Evolutionary conservation across 2,888 invertebrate genomes (phyloP).

Genomic region (Mamestra brassicae): DNA sequence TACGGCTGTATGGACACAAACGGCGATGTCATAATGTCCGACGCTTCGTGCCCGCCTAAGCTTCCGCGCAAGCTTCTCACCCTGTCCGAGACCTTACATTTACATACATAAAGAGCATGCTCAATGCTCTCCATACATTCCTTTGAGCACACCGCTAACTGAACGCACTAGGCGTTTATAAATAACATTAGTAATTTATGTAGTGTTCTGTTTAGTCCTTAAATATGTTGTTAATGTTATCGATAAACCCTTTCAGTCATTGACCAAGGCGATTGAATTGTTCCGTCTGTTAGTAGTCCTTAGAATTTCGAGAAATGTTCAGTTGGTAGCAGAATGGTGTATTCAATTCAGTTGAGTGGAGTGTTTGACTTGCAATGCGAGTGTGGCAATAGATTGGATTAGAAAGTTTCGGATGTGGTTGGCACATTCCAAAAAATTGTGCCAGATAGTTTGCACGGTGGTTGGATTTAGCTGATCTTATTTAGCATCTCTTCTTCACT

Average conservation of each 20-base stretch:
- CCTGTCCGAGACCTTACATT: constrained; percentile 35
- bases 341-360: constrained; percentile 20
- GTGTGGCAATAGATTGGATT: constrained; percentile 28
- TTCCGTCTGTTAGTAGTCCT: constrained; percentile 6
- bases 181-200: constrained; percentile 54
- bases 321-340: constrained; percentile 13
- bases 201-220: constrained; percentile 46
- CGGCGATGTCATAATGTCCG: too few species aligned
- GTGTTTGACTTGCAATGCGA: constrained; percentile 29
- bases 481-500: neutral
- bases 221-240: constrained; percentile 34
- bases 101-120: constrained; percentile 51
- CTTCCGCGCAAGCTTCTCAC: neutral
- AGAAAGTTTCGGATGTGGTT: constrained; percentile 42
- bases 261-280: constrained; percentile 28
- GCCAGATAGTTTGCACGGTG: neutral
- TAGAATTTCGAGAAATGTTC: constrained; percentile 9
- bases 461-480: neutral
- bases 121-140: constrained; percentile 50
- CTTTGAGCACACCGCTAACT: constrained; percentile 73
- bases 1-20: neutral
- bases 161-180: constrained; percentile 54
- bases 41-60: too few species aligned
- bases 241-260: constrained; percentile 13
- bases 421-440: constrained; percentile 36